Conservation (phyloP, 2,113 vertebrate genomes). For the Chascanopsetta lugubris region DNA sequence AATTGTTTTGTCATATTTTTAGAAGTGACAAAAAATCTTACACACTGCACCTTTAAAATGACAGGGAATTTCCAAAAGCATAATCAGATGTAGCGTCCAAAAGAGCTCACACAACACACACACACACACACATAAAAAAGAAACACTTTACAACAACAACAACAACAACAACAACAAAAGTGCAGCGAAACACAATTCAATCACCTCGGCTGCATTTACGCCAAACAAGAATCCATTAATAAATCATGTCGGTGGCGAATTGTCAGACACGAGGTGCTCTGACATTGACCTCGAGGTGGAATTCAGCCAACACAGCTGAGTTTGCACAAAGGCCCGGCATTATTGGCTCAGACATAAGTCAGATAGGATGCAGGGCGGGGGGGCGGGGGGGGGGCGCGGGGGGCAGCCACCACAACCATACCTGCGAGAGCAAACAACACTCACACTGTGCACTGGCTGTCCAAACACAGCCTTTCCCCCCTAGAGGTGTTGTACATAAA, state of each 20-base stretch:
- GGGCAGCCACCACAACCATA: constrained; percentile 61
- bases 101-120: background rate
- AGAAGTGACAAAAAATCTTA: too few species aligned
- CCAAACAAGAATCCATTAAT: constrained; percentile 60
- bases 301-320: constrained; percentile 77
- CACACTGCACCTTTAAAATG: too few species aligned
- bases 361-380: constrained; percentile 71
- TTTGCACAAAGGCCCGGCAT: constrained; percentile 76
- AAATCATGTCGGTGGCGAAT: constrained; percentile 63
- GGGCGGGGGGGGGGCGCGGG: too few species aligned
- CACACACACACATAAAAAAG: background rate
- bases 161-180: constrained; percentile 1
- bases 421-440: constrained; percentile 73
- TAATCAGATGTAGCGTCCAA: constrained; percentile 38
- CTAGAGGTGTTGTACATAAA: constrained; percentile 73
- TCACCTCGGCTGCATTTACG: constrained; percentile 38
- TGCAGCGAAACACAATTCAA: constrained; percentile 25
- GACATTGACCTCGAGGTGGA: constrained; percentile 75
- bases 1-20: too few species aligned
- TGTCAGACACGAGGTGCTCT: constrained; percentile 68
- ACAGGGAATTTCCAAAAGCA: constrained; percentile 47
- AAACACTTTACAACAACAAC: constrained; percentile 22
- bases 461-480: constrained; percentile 72
- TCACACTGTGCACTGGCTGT: constrained; percentile 61
- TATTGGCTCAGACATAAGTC: constrained; percentile 75